phyloP scores from a whole-genome alignment of 1,140 invertebrate species.

The Drosophila nannoptera region DNA sequence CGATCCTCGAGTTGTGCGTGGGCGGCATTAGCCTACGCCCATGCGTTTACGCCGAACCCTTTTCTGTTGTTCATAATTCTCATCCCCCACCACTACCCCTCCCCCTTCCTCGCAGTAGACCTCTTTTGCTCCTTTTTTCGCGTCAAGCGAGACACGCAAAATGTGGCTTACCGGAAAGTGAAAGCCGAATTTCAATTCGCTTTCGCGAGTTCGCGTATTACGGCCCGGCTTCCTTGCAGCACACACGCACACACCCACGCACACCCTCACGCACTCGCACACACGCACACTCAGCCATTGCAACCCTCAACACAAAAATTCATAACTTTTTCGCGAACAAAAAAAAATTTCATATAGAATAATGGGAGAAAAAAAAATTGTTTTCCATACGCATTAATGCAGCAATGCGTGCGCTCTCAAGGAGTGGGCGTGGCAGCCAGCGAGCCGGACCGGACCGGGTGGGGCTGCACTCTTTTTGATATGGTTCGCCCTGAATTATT shows the following conservation, averaged over 20 bases:
- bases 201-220: conserved; percentile 45
- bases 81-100: too few relatives aligned
- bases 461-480: conserved; percentile 28
- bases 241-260: conserved; percentile 9
- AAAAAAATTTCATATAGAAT: conserved; percentile 11
- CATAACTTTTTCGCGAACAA: conserved; percentile 35
- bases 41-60: conserved; percentile 39
- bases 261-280: too few relatives aligned
- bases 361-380: conserved; percentile 34
- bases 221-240: conserved; percentile 21
- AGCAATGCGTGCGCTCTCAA: conserved; percentile 58
- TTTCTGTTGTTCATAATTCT: conserved; percentile 1
- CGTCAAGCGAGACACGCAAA: conserved; percentile 69
- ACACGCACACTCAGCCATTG: conserved; percentile 17
- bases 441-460: too few relatives aligned
- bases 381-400: conserved; percentile 77
- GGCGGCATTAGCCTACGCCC: conserved; percentile 43
- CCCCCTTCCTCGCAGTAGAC: too few relatives aligned
- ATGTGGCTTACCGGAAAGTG: conserved; percentile 66
- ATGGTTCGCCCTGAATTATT: conserved; percentile 22
- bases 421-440: background rate
- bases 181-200: too few relatives aligned
- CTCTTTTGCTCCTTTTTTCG: conserved; percentile 35
- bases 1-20: background rate
- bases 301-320: conserved; percentile 54